These are phyloP conservation scores for Steatornis caripensis DNA, from an alignment of 2,113 vertebrate species.

Conservation along the genomic window DNA sequence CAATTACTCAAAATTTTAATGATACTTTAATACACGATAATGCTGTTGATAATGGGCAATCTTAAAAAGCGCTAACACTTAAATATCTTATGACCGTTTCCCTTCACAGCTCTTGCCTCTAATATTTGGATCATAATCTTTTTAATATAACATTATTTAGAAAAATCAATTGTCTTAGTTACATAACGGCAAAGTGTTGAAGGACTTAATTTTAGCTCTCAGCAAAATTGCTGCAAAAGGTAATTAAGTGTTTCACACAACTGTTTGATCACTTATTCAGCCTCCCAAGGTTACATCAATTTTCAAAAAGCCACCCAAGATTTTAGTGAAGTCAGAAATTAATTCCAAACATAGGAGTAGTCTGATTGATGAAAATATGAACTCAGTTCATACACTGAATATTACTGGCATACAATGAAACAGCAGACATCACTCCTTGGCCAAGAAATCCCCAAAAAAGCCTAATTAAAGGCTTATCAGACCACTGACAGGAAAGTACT, in stretches of 20 bases:
- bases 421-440: not conserved
- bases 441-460: not conserved
- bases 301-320: slow-evolving; percentile 65
- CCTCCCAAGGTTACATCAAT: slow-evolving; percentile 75
- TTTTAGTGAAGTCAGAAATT: slow-evolving; percentile 62
- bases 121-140: slow-evolving; percentile 78
- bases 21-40: slow-evolving; percentile 73
- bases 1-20: slow-evolving; percentile 78
- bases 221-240: slow-evolving; percentile 74
- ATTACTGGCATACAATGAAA: not conserved
- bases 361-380: not conserved
- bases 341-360: slow-evolving; percentile 32
- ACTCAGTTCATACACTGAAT: not conserved
- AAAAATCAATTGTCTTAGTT: slow-evolving; percentile 82
- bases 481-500: not conserved
- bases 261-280: slow-evolving; percentile 65
- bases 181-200: slow-evolving; percentile 74
- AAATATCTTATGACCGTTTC: slow-evolving; percentile 72
- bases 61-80: slow-evolving; percentile 68
- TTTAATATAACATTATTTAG: slow-evolving; percentile 81
- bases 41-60: slow-evolving; percentile 72
- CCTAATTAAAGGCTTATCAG: not conserved
- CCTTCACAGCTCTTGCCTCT: slow-evolving; percentile 76
- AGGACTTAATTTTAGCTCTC: slow-evolving; percentile 78
- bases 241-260: slow-evolving; percentile 78